Evolutionary conservation across 2,888 invertebrate species (phyloP), one percentile per base, ranked within the genome.

Genomic region (Rotaria macrura): DNA sequence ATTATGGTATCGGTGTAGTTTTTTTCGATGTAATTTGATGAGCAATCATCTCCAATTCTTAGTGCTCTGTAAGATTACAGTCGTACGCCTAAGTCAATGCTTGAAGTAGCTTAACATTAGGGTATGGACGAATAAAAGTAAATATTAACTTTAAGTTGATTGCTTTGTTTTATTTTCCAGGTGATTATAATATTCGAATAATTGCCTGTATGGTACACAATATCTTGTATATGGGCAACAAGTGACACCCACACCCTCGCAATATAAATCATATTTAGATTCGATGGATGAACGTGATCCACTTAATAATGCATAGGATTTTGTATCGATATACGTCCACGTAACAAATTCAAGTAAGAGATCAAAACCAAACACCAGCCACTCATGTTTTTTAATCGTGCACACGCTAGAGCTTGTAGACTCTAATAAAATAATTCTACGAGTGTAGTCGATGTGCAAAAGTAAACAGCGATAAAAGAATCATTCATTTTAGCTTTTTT

Each of bases 1-100:
- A n/a, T n/a, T 96, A 95, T 89, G 96, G 97, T 85, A 97, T 97
- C 90, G 97, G 97, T 92, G 97, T 97, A 89, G 97, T 97, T 87
- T 97, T 97, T 79, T n/a, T n/a, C n/a, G 97, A 97, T 90, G 96
- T 96, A 0, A 91, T 97, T 97, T 89, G 96, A 96, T 85, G 94
- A 94, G 87, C 92, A 93, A 43, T 92, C 97, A 86, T 97, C 97
- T 52, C 95, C 95, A 20, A 97, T 97, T 90, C 93, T 97, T 87
- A 97, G 97, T 91, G 96, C 97, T 40, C 92, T 97, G 88, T 96
- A 97, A 91, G 97, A 97, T 1, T 93, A 94, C 89, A 94, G 94
- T 90, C 94, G 95, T 90, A 93, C 92, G 84, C 95, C 95, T 2
- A 93, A 94, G 88, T 92, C 96, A 49, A 94, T 96, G 86, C 93